Percentiles rank a stretch among this genome's conserved stretches.
Conservation (phyloP, 2,888 invertebrate species). For the Lagria hirta region DNA sequence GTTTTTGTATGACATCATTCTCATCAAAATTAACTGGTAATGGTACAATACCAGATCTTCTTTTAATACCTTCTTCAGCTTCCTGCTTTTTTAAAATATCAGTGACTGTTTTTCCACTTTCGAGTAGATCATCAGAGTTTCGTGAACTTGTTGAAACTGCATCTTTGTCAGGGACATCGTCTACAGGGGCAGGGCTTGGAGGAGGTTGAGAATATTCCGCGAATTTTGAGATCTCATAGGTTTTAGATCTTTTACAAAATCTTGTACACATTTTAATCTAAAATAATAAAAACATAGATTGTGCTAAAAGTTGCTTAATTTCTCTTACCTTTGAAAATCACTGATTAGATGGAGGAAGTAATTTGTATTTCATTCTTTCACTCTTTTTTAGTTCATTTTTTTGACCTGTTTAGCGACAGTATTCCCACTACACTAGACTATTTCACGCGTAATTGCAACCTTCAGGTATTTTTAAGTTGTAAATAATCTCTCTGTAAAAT, state of each 20-base stretch:
- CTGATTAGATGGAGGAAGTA: too few relatives aligned
- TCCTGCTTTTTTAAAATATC: not conserved
- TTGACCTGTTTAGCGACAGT: too few relatives aligned
- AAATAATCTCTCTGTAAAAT: slow-evolving; percentile 11
- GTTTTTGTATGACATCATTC: slow-evolving; percentile 19
- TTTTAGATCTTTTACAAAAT: not conserved
- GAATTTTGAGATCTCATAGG: not conserved
- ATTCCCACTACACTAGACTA: slow-evolving; percentile 3
- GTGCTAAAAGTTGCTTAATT: too few relatives aligned
- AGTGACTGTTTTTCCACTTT: slow-evolving; percentile 3
- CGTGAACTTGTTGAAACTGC: not conserved
- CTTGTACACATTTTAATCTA: slow-evolving; percentile 1
- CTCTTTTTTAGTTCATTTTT: too few relatives aligned
- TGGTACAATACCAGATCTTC: slow-evolving; percentile 29
- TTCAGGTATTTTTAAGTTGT: slow-evolving; percentile 17
- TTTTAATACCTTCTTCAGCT: not conserved
- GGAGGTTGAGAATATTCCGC: not conserved
- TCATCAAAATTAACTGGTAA: slow-evolving; percentile 24
- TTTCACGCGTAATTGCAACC: slow-evolving; percentile 15
- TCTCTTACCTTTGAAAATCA: too few relatives aligned
- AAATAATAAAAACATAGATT: too few relatives aligned
- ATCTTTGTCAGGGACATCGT: not conserved
- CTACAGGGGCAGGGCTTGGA: not conserved
- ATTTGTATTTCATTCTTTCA: too few relatives aligned
- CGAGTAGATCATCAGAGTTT: not conserved